A percentile compares a stretch with the other conserved stretches of the same genome.
Evolutionary conservation across 2,113 vertebrate species (phyloP).

Genomic region (Promerops cafer): DNA sequence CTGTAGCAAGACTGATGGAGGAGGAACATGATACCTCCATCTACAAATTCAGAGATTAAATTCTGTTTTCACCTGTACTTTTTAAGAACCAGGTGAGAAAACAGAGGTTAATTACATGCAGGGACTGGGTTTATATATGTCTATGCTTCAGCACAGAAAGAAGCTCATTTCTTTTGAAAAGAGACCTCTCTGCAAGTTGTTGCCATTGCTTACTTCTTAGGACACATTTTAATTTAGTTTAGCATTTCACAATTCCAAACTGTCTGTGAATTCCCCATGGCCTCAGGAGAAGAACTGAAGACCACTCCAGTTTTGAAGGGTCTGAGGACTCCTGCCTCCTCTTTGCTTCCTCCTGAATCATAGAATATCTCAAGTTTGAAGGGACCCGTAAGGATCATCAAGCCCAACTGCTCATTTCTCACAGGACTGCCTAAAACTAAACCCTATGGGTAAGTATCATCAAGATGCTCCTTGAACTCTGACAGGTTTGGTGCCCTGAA

Average conservation of each 20-base stretch:
- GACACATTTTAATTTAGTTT: neutral
- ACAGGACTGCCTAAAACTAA: neutral
- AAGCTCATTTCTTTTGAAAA: neutral
- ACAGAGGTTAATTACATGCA: accelerated
- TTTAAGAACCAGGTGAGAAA: neutral
- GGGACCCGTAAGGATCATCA: neutral
- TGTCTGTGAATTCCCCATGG: neutral
- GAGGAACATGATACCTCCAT: neutral
- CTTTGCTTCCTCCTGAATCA: neutral
- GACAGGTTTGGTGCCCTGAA: neutral
- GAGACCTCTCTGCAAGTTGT: neutral
- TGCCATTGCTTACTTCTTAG: neutral
- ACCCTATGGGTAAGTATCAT: neutral
- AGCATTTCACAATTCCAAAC: neutral
- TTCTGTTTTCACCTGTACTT: neutral
- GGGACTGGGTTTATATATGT: neutral
- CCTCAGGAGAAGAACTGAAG: neutral
- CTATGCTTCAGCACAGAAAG: neutral
- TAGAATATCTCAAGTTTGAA: neutral
- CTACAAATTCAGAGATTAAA: neutral
- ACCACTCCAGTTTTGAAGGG: neutral
- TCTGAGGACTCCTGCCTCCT: neutral
- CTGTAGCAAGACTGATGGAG: neutral
- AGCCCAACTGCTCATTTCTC: neutral
- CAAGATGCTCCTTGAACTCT: neutral